These are phyloP conservation scores for Latrodectus elegans DNA, from an alignment of 2,888 invertebrate species.

Conservation along the genomic window DNA sequence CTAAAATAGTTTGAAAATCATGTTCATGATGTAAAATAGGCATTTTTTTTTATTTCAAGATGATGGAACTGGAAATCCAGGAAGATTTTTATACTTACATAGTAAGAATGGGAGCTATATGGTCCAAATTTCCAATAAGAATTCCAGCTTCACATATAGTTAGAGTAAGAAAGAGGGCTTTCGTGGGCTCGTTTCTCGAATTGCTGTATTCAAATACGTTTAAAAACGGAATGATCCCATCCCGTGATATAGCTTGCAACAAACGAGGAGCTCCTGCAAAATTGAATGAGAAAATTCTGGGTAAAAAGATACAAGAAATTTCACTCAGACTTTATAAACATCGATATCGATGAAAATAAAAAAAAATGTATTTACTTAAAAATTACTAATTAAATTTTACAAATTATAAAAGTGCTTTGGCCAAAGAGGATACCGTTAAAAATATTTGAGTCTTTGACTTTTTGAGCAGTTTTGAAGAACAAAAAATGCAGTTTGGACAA, in stretches of 20 bases:
- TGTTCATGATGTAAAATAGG: no score
- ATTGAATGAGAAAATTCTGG: neutral
- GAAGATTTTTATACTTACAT: constrained; percentile 78
- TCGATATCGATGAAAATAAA: no score
- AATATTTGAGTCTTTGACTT: no score
- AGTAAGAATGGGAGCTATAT: constrained; percentile 94
- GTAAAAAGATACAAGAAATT: neutral
- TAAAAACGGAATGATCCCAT: constrained; percentile 97
- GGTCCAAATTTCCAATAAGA: constrained; percentile 95
- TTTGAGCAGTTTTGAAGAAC: no score
- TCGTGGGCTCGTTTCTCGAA: constrained; percentile 94
- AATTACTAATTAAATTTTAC: no score
- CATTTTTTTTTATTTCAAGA: no score
- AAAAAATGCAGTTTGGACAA: no score
- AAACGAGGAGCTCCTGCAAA: constrained; percentile 78
- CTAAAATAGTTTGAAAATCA: no score
- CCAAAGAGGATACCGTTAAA: no score
- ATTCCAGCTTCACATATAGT: constrained; percentile 78
- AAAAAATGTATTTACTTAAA: no score
- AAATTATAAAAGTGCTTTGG: no score
- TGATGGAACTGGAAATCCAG: no score
- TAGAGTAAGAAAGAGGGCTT: constrained; percentile 90
- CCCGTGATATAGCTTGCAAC: constrained; percentile 96
- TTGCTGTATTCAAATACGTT: constrained; percentile 94
- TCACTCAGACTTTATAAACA: neutral